Conservation (phyloP, 2,797 vertebrate genomes). For the Muraenolepis orangiensis region DNA sequence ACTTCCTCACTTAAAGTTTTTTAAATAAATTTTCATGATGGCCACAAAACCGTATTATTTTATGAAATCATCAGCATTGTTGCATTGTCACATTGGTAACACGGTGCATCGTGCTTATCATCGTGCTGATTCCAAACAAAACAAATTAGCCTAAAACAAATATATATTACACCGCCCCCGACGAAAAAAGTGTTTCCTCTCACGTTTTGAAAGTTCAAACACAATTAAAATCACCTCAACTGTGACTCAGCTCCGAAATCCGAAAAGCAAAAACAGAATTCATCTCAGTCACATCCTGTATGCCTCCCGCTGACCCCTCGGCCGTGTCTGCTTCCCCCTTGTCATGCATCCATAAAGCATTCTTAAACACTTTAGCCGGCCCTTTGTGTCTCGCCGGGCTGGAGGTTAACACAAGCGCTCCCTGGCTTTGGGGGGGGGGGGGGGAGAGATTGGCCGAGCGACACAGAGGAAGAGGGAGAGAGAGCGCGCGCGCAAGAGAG, state of each 20-base stretch:
- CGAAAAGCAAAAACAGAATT: constrained; percentile 57
- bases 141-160: not conserved
- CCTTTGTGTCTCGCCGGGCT: constrained; percentile 66
- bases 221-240: constrained; percentile 45
- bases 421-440: constrained; percentile 45
- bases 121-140: not conserved
- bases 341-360: constrained; percentile 70
- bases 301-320: constrained; percentile 65
- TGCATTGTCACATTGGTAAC: not conserved
- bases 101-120: not conserved
- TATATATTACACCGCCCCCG: not conserved
- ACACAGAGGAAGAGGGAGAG: constrained; percentile 14
- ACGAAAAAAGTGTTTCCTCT: constrained; percentile 7
- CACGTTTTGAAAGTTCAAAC: constrained; percentile 40
- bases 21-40: not conserved
- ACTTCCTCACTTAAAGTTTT: not conserved
- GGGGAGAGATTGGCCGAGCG: constrained; percentile 26
- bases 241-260: constrained; percentile 50
- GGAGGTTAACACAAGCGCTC: constrained; percentile 72
- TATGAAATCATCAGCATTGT: not conserved
- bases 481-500: constrained; percentile 18
- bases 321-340: constrained; percentile 55
- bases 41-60: not conserved
- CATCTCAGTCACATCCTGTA: constrained; percentile 61
- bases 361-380: constrained; percentile 69